Evolutionary conservation across 2,113 vertebrate genomes (phyloP).

Genomic region (Agapornis roseicollis): DNA sequence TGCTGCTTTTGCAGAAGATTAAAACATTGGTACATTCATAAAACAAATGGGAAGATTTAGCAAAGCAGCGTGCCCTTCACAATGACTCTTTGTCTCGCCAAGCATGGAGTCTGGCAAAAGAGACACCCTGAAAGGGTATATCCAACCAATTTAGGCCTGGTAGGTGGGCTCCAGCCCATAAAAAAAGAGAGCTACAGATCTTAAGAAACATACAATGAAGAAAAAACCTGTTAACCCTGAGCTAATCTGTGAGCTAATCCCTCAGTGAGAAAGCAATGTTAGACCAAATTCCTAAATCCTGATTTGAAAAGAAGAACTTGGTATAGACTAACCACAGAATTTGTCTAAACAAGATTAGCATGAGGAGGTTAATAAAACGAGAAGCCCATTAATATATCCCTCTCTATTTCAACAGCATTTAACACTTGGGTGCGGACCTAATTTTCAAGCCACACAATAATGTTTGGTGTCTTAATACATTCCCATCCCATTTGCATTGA

Average conservation of each 20-base stretch:
- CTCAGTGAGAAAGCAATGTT: neutral
- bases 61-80: neutral
- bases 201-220: neutral
- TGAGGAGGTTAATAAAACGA: neutral
- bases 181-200: conserved; percentile 6
- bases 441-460: neutral
- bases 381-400: neutral
- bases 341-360: neutral
- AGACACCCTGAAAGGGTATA: conserved; percentile 1
- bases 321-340: neutral
- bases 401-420: conserved; percentile 15
- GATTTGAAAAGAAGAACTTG: neutral
- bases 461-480: neutral
- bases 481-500: neutral
- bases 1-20: conserved; percentile 48
- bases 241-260: conserved; percentile 26
- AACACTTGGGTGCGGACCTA: neutral
- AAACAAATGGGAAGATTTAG: conserved; percentile 46
- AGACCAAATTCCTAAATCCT: neutral
- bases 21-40: conserved; percentile 25
- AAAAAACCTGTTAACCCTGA: conserved; percentile 25
- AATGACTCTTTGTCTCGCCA: conserved; percentile 26
- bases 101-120: neutral
- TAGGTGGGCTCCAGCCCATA: conserved; percentile 25
- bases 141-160: neutral